These are phyloP conservation scores for Fundulus diaphanus DNA, from an alignment of 2,797 vertebrate genomes.

Conservation along the genomic window DNA sequence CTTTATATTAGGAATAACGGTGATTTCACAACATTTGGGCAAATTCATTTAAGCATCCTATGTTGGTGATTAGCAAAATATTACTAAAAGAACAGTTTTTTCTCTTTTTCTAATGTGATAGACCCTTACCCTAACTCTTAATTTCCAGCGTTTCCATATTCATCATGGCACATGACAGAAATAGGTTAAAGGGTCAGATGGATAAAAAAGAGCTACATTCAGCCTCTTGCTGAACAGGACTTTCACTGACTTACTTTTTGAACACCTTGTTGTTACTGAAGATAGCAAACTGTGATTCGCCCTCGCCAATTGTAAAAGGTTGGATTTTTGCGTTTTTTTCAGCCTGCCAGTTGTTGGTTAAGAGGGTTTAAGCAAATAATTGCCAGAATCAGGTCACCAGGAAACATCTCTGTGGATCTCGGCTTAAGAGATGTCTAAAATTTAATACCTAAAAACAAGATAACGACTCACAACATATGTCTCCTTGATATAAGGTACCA, in stretches of 20 bases:
- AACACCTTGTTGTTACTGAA: neutral
- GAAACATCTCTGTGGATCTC: neutral
- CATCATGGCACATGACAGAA: too few species aligned
- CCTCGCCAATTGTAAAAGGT: neutral
- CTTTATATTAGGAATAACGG: neutral
- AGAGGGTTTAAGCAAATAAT: neutral
- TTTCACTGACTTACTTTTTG: too few species aligned
- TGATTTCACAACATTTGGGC: neutral
- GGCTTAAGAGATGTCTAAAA: neutral
- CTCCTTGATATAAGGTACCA: constrained; percentile 79
- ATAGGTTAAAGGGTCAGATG: too few species aligned
- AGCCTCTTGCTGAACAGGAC: too few species aligned
- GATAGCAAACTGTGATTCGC: neutral
- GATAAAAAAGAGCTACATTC: too few species aligned
- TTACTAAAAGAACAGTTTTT: neutral
- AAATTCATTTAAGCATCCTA: neutral
- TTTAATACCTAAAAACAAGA: too few species aligned
- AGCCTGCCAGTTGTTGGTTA: neutral
- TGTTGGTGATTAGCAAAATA: neutral
- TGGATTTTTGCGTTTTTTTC: neutral
- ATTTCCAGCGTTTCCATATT: neutral
- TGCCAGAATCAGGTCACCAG: neutral
- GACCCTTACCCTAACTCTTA: neutral
- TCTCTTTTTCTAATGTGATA: neutral
- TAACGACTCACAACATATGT: neutral